These are phyloP conservation scores for Branchellion lobata DNA, from an alignment of 2,888 invertebrate genomes.

Conservation along the genomic window DNA sequence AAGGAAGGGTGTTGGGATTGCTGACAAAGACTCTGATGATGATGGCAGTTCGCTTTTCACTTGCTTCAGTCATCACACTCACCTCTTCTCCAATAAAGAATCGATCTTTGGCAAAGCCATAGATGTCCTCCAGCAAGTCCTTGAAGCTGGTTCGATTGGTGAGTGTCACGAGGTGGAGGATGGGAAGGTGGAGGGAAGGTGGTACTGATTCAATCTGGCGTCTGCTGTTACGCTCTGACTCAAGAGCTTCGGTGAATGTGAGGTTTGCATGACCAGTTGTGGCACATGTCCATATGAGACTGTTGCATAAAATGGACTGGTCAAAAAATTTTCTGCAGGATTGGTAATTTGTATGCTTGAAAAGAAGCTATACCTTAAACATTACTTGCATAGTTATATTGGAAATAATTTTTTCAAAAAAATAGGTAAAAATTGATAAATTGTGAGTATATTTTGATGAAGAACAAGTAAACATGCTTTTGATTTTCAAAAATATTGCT, in stretches of 20 bases:
- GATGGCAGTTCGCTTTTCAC: slow-evolving; percentile 69
- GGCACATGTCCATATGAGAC: slow-evolving; percentile 93
- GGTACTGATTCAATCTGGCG: slow-evolving; percentile 71
- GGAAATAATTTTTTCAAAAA: not conserved
- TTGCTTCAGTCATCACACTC: slow-evolving; percentile 68
- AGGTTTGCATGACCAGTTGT: slow-evolving; percentile 86
- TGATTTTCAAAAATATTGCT: no score
- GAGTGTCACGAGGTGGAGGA: slow-evolving; percentile 76
- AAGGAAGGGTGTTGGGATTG: slow-evolving; percentile 49
- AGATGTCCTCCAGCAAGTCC: slow-evolving; percentile 85
- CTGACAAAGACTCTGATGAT: slow-evolving; percentile 57
- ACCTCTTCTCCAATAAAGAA: slow-evolving; percentile 88
- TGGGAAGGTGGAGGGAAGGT: slow-evolving; percentile 72
- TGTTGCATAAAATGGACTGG: slow-evolving; percentile 90
- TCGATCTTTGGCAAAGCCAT: slow-evolving; percentile 80
- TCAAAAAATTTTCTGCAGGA: slow-evolving; percentile 86
- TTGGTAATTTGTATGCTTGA: no score
- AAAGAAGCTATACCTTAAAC: slow-evolving; percentile 60
- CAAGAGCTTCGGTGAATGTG: slow-evolving; percentile 88
- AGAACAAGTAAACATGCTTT: not conserved
- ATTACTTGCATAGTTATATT: not conserved
- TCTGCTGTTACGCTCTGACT: slow-evolving; percentile 81
- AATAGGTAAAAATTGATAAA: not conserved
- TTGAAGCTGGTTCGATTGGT: slow-evolving; percentile 80
- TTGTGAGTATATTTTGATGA: not conserved